phyloP scores from a whole-genome alignment of 2,888 invertebrate species.

The Dromius quadrimaculatus region DNA sequence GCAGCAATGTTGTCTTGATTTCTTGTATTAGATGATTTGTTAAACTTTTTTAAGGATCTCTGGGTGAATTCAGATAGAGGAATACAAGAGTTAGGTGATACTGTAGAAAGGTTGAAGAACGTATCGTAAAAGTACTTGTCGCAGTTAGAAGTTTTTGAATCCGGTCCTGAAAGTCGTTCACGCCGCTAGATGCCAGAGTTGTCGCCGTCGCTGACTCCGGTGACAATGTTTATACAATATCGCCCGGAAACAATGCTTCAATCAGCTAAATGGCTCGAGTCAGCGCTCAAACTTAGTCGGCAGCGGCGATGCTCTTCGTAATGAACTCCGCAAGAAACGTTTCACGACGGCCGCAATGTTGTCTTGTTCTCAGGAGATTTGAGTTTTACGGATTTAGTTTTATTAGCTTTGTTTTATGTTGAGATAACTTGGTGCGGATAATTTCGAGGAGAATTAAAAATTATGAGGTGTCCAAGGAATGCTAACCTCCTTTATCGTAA shows the following conservation, averaged over 20 bases:
- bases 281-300: conserved; percentile 18
- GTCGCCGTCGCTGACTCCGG: conserved; percentile 7
- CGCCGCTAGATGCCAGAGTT: background rate
- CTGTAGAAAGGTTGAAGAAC: too few relatives aligned
- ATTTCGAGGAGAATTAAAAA: conserved; percentile 30
- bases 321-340: conserved; percentile 34
- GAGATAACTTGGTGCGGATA: conserved; percentile 31
- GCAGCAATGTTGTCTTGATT: too few relatives aligned
- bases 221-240: conserved; percentile 50
- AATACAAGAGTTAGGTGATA: too few relatives aligned
- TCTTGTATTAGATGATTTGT: too few relatives aligned
- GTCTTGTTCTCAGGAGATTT: conserved; percentile 31
- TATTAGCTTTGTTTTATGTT: conserved; percentile 41
- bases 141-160: too few relatives aligned
- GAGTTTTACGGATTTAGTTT: conserved; percentile 42
- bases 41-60: too few relatives aligned
- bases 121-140: too few relatives aligned
- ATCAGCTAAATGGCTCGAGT: conserved; percentile 55
- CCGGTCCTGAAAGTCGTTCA: too few relatives aligned
- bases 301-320: conserved; percentile 11
- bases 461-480: conserved; percentile 27
- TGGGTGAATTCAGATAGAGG: too few relatives aligned
- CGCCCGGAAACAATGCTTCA: conserved; percentile 54
- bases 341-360: conserved; percentile 29
- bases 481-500: background rate